phyloP scores from a whole-genome alignment of 2,113 vertebrate species.

The Zingel zingel region DNA sequence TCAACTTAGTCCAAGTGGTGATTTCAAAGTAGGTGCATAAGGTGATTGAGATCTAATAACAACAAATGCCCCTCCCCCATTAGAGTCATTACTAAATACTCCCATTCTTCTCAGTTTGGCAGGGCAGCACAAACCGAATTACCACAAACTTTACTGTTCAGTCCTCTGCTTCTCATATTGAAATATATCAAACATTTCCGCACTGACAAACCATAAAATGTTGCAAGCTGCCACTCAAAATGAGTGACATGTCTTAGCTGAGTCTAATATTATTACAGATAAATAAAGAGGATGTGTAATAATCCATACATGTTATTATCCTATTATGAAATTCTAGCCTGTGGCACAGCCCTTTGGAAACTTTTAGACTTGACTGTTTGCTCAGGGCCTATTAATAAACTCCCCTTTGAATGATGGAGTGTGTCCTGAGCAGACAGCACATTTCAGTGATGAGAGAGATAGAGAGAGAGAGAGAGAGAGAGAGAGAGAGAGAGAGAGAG shows the following conservation, averaged over 20 bases:
- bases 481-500: slow-evolving; percentile 29
- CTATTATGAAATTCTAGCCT: slow-evolving; percentile 82
- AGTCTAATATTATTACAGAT: slow-evolving; percentile 76
- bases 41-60: slow-evolving; percentile 77
- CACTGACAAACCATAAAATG: slow-evolving; percentile 40
- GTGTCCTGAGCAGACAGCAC: slow-evolving; percentile 79
- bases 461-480: slow-evolving; percentile 51
- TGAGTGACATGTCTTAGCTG: slow-evolving; percentile 71
- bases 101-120: slow-evolving; percentile 53
- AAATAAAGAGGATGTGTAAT: slow-evolving; percentile 80
- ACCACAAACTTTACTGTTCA: slow-evolving; percentile 13
- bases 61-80: slow-evolving; percentile 65
- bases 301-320: slow-evolving; percentile 80
- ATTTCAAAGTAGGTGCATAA: slow-evolving; percentile 84
- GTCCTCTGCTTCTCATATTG: slow-evolving; percentile 2
- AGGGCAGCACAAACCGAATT: slow-evolving; percentile 34
- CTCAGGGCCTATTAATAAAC: slow-evolving; percentile 84
- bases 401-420: slow-evolving; percentile 79
- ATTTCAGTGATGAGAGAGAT: slow-evolving; percentile 69
- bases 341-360: slow-evolving; percentile 77
- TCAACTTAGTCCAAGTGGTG: slow-evolving; percentile 83
- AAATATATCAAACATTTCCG: slow-evolving; percentile 47
- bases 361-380: slow-evolving; percentile 82
- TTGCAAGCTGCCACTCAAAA: slow-evolving; percentile 64
- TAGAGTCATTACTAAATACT: slow-evolving; percentile 54